Base-by-base conservation (phyloP, 2,888 invertebrate species). In the Ectemnius cavifrons region DNA sequence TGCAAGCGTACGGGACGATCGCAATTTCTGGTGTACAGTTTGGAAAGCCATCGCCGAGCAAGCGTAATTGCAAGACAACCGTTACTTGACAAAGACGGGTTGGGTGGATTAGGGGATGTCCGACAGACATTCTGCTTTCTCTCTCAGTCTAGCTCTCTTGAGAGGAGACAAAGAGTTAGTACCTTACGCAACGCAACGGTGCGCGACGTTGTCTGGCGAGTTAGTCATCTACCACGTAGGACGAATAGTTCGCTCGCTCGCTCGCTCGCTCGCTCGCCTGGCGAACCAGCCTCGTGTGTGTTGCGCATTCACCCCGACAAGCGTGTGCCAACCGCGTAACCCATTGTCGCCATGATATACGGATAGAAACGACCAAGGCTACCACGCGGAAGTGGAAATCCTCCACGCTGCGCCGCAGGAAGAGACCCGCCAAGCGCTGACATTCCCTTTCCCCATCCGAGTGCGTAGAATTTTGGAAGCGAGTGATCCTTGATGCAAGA, bases 181-280 rank as follows among this genome's bases (percentile, higher is more conserved):
- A 52, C 69, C 67, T 81, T 84, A 79, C 71, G 79, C 74, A 73
- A 79, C 71, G 79, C 74, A 73, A 77, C 79, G 74, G 77, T 73
- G 68, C 67, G 75, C 71, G 75, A 82, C 75, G 71, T 77, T 75
- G 11, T 11, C 20, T 46, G 23, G n/a, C 52, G 16, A 52, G 52
- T 16, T 65, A 73, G 64, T 70, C 68, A 70, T 65, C 70, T 47
- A 67, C 37, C 63, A 66, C 63, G 46, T 63, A 64, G 64, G 65
- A 73, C 64, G 73, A 67, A 60, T 64, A 37, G 37, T 8, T 37
- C 28, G 28, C 28, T 37, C 28, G 28, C 37, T 37, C 37, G 5
- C 37, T 37, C 37, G 37, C 37, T 37, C 37, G 37, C 37, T 37
- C 8, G 37, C 37, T 37, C 37, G 37, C 37, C 23, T 18, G 58